Base-by-base conservation (phyloP, 1,140 invertebrate species). In the Reticulitermes speratus region DNA sequence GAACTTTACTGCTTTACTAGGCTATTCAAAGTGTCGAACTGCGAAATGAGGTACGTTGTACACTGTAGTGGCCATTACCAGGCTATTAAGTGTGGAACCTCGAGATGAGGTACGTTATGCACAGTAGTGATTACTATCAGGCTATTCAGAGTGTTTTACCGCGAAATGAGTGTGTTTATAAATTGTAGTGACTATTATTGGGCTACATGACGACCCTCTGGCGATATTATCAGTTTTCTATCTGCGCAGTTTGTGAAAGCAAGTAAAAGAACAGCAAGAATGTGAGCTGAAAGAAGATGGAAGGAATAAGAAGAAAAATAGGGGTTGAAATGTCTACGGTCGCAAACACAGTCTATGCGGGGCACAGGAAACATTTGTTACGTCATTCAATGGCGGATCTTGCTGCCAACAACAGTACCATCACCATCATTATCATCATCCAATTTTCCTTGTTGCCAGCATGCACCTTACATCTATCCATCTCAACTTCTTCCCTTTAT, bases 371-470 rank as follows among this genome's bases (percentile, higher is more conserved):
- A 30, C 65, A 75, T 75, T 75, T 75, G 65, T 75, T 75, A 75
- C 65, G 65, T 75, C 65, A 75, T 25, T 30, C 65, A 25, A 9
- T 75, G 65, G n/a, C 25, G 25, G 65, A 25, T 65, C 59, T 19
- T 65, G 59, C 59, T 65, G 59, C 59, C 59, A 65, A n/a, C 59
- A 59, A 59, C 55, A 59, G 55, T 59, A 59, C 14, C 55, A 65
- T 65, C 65, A 75, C 7, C 65, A 75, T 30, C 65, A 75, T n/a
- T 25, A 75, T 75, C 65, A 75, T 75, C 65, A 75, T 75, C 65
- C 65, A 75, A 75, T 75, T 75, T 30, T 75, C 65, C 65, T 30
- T 75, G 65, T 75, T 75, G 25, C 65, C 65, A 75, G 65, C 25
- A n/a, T 30, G 25, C n/a, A 75, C 65, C 65, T 75, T 25, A 75